A percentile compares a stretch with the other conserved stretches of the same genome.
Evolutionary conservation across 2,113 vertebrate genomes (phyloP).

Genomic region (Antennarius striatus): DNA sequence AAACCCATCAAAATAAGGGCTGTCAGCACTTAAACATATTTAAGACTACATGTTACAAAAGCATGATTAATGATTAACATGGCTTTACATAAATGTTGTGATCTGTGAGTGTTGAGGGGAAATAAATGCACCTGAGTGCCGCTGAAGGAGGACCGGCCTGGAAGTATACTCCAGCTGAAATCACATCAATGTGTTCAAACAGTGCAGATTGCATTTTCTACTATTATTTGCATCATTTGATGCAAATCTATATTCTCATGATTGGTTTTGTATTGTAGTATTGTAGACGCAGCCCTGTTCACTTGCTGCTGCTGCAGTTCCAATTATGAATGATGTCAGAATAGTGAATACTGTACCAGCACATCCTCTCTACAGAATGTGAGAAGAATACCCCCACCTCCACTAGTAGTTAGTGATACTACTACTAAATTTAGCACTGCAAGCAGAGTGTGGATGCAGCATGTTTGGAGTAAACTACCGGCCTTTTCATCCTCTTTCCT

Average conservation of each 20-base stretch:
- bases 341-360: too few relatives aligned
- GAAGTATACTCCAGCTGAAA: constrained; percentile 47
- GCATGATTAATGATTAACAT: constrained; percentile 41
- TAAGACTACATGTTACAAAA: constrained; percentile 50
- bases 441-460: background rate
- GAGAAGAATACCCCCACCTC: too few relatives aligned
- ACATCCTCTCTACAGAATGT: too few relatives aligned
- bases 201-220: too few relatives aligned
- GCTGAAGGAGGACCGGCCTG: constrained; percentile 39
- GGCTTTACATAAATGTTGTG: constrained; percentile 34
- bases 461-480: constrained; percentile 32
- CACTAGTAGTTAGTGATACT: constrained; percentile 13
- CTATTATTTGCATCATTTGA: too few relatives aligned
- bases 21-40: constrained; percentile 35
- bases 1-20: constrained; percentile 9
- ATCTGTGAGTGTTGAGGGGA: constrained; percentile 22
- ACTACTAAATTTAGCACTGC: constrained; percentile 18
- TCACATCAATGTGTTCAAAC: background rate
- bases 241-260: too few relatives aligned
- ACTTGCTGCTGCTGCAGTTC: background rate
- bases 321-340: background rate
- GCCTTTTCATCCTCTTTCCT: constrained; percentile 29
- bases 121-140: constrained; percentile 11
- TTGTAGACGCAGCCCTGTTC: too few relatives aligned
- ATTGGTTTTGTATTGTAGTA: too few relatives aligned